Percentiles rank a stretch among this genome's conserved stretches.
These are phyloP conservation scores for Rousettus leschenaultii DNA, from an alignment of 2,113 vertebrate species.

Conservation along the genomic window DNA sequence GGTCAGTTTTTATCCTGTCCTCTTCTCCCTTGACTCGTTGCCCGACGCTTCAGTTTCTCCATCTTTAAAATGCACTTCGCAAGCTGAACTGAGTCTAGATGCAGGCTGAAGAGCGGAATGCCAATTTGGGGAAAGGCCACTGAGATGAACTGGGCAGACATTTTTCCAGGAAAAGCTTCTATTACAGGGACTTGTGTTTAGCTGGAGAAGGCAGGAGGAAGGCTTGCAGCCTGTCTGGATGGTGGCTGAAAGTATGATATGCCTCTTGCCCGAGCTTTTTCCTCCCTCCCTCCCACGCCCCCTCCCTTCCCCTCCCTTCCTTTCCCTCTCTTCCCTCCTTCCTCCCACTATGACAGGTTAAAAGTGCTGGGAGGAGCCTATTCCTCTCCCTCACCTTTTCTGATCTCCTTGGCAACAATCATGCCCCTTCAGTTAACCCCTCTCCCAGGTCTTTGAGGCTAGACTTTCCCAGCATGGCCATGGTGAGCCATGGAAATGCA, in stretches of 20 bases:
- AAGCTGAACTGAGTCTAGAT: not conserved
- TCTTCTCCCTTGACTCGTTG: not conserved
- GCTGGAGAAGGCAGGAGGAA: not conserved
- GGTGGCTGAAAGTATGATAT: not conserved
- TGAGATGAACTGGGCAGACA: not conserved
- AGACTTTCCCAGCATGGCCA: not conserved
- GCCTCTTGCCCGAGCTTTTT: not conserved
- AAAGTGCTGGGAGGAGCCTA: not conserved
- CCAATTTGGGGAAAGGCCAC: not conserved
- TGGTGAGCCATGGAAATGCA: not conserved
- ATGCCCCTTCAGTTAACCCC: not conserved
- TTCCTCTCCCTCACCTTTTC: not conserved
- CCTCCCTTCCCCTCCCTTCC: not conserved
- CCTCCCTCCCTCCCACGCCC: not conserved
- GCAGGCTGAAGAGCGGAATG: not conserved
- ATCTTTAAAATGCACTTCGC: not conserved
- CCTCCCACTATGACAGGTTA: not conserved
- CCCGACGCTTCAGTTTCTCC: not conserved
- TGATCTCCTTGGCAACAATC: slow-evolving; percentile 35
- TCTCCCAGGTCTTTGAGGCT: not conserved
- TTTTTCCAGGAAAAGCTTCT: not conserved
- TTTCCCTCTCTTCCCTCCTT: too few species aligned
- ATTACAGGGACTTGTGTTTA: not conserved
- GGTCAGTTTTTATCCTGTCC: fast-evolving
- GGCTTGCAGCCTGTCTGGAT: not conserved